Base-by-base conservation (phyloP, 30 jellyfish, hydroid and myxozoan genomes). In the Turritopsis dohrnii region DNA sequence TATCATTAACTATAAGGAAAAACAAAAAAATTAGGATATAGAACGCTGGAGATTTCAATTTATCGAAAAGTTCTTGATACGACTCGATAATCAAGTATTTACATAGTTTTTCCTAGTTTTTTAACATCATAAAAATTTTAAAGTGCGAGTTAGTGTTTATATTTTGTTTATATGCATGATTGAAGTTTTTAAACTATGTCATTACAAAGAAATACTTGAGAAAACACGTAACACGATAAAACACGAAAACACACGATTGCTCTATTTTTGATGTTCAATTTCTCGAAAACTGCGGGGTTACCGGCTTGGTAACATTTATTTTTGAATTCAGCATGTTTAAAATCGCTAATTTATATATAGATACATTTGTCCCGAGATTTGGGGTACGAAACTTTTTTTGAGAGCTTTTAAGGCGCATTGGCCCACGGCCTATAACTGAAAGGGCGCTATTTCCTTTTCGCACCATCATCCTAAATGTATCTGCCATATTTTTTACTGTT, bases 271-370 rank as follows among this genome's bases (percentile, higher is more conserved):
- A 69, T 69, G 22, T 21, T 19, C 22, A 7, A 69, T 69, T 69
- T 69, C 77, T 69, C 77, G 77, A 69, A 69, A 69, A 69, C 77
- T 69, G 23, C 77, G 22, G 77, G 22, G 77, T 69, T 69, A 1
- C 77, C 16, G 19, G 77, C 77, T 69, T 69, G 77, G 77, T 69
- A 69, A 69, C 77, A 69, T 69, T 69, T 69, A 69, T 69, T 69
- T 69, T 69, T 69, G 77, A 69, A 69, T 69, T 69, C 22, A 69
- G 77, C 77, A 69, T 19, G 77, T 69, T 69, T 69, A 69, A 69
- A 69, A 69, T 69, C 77, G 77, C 77, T 69, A 69, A 69, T 69
- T 19, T 69, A 19, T 7, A 9, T 69, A 69, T 69, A 69, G 77
- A 69, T 7, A 69, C 77, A 8, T 69, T 69, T 69, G 77, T 19